A percentile compares a stretch with the other conserved stretches of the same genome.
These are phyloP conservation scores for Lacanobia wlatinum DNA, from an alignment of 2,888 invertebrate genomes.

Conservation along the genomic window DNA sequence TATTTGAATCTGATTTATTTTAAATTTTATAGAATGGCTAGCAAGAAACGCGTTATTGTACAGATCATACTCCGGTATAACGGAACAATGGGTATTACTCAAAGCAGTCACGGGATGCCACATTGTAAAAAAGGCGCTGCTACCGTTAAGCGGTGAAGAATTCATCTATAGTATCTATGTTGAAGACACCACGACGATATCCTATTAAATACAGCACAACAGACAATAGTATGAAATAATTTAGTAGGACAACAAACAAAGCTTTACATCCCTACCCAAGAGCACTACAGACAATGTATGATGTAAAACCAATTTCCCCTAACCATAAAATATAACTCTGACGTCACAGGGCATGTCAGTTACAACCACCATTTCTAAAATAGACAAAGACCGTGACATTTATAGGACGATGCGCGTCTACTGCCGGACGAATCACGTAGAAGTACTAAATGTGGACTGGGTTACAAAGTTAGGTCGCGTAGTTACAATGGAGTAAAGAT, in stretches of 20 bases:
- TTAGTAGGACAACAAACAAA: constrained; percentile 3
- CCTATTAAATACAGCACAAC: neutral
- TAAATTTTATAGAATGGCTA: too few relatives aligned
- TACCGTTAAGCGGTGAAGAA: too few relatives aligned
- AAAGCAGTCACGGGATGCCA: too few relatives aligned
- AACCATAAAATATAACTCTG: constrained; percentile 10
- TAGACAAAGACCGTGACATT: constrained; percentile 21
- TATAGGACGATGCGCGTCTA: constrained; percentile 2
- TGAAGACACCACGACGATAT: neutral
- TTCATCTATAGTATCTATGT: neutral
- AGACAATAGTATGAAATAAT: neutral
- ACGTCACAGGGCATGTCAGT: constrained; percentile 16
- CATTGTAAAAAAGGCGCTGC: neutral
- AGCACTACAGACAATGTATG: constrained; percentile 1
- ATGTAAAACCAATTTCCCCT: constrained; percentile 22
- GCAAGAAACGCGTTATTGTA: too few relatives aligned
- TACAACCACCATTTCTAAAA: constrained; percentile 19
- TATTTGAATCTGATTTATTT: too few relatives aligned
- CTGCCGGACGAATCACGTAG: neutral
- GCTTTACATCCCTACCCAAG: neutral
- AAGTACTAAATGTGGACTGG: constrained; percentile 11
- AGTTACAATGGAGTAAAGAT: too few relatives aligned
- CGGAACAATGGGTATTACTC: too few relatives aligned
- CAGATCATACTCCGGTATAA: too few relatives aligned
- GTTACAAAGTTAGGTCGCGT: too few relatives aligned